Evolutionary conservation across 2,888 invertebrate species (phyloP).

Genomic region (Theretra japonica): DNA sequence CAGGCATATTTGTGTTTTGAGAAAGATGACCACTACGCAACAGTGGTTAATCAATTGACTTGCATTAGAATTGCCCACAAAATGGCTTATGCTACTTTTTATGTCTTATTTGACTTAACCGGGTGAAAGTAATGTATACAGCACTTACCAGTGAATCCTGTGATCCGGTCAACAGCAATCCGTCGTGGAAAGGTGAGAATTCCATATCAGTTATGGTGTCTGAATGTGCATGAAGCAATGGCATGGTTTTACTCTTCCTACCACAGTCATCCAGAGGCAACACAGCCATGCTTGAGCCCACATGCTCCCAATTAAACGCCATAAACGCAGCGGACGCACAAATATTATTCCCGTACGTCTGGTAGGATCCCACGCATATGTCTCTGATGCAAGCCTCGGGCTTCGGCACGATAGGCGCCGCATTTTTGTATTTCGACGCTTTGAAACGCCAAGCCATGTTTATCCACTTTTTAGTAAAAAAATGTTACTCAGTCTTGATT

Average conservation of each 20-base stretch:
- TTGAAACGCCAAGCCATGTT: slow-evolving; percentile 97
- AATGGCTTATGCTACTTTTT: too few relatives aligned
- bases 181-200: slow-evolving; percentile 98
- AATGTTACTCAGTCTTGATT: slow-evolving; percentile 74
- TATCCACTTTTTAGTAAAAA: slow-evolving; percentile 63
- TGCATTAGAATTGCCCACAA: too few relatives aligned
- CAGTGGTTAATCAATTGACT: too few relatives aligned
- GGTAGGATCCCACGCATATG: slow-evolving; percentile 95
- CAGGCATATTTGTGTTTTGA: too few relatives aligned
- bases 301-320: slow-evolving; percentile 98
- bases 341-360: slow-evolving; percentile 97
- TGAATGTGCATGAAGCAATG: slow-evolving; percentile 92
- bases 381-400: slow-evolving; percentile 96
- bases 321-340: slow-evolving; percentile 96
- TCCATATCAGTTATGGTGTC: slow-evolving; percentile 98
- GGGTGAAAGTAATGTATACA: too few relatives aligned
- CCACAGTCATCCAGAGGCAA: slow-evolving; percentile 95
- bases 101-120: too few relatives aligned
- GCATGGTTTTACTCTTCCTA: slow-evolving; percentile 94
- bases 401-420: slow-evolving; percentile 97
- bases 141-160: slow-evolving; percentile 91
- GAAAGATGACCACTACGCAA: too few relatives aligned
- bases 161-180: slow-evolving; percentile 94
- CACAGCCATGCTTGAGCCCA: slow-evolving; percentile 95
- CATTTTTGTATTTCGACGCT: slow-evolving; percentile 99